Percentiles rank a stretch among this genome's conserved stretches.
phyloP scores from a whole-genome alignment of 2,888 invertebrate species.

The Anodontia alba region DNA sequence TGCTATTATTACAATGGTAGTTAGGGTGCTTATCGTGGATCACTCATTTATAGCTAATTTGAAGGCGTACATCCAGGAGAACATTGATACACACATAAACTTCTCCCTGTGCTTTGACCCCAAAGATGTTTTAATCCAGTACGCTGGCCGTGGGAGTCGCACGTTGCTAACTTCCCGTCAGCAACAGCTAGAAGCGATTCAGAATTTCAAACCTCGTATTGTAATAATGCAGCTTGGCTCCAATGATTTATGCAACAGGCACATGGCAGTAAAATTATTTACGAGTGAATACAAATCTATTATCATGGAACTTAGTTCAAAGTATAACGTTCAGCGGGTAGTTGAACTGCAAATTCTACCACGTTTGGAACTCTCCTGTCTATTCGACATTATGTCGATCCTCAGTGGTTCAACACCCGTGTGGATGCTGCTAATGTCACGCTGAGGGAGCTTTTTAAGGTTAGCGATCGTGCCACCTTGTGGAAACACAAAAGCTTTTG shows the following conservation, averaged over 20 bases:
- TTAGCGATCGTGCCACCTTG: not conserved
- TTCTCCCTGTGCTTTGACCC: not conserved
- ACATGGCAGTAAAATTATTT: not conserved
- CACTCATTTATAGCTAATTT: not conserved
- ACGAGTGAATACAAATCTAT: not conserved
- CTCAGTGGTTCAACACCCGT: not conserved
- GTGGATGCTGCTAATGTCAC: not conserved
- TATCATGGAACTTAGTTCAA: not conserved
- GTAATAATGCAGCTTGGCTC: not conserved
- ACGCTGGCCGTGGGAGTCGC: not conserved
- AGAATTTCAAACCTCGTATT: not conserved
- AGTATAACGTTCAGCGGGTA: not conserved
- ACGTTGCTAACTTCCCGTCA: not conserved
- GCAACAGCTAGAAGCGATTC: not conserved
- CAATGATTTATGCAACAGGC: not conserved
- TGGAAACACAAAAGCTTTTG: constrained; percentile 4
- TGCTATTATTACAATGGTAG: too few relatives aligned
- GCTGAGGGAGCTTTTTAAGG: not conserved
- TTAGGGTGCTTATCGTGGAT: not conserved
- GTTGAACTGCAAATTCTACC: not conserved
- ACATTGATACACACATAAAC: not conserved
- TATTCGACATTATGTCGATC: not conserved
- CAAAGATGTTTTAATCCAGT: not conserved
- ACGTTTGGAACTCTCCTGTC: not conserved
- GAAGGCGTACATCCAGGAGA: not conserved